phyloP scores from a whole-genome alignment of 2,888 invertebrate species.

The Caenorhabditis sp. region DNA sequence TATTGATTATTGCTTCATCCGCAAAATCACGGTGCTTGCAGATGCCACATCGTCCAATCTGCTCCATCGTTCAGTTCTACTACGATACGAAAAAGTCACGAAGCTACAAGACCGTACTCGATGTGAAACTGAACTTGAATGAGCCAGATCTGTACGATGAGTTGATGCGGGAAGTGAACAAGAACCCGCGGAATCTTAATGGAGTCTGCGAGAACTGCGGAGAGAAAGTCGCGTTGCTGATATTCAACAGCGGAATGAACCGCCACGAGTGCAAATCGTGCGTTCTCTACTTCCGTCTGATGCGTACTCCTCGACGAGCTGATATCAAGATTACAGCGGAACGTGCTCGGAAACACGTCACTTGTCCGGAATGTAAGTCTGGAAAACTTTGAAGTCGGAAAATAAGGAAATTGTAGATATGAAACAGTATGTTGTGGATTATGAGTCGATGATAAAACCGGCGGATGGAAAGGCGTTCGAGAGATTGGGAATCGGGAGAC shows the following conservation, averaged over 20 bases:
- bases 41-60: constrained; percentile 69
- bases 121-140: constrained; percentile 12
- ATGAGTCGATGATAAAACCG: constrained; percentile 2
- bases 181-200: background rate
- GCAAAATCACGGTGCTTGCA: constrained; percentile 20
- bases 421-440: constrained; percentile 15
- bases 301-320: constrained; percentile 38
- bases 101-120: constrained; percentile 46
- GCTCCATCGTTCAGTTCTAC: constrained; percentile 68
- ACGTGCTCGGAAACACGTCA: background rate
- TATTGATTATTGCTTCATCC: background rate
- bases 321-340: background rate
- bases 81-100: constrained; percentile 67
- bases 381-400: background rate
- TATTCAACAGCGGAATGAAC: constrained; percentile 4
- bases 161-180: background rate
- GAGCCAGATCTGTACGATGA: constrained; percentile 26
- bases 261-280: constrained; percentile 53
- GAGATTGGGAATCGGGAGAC: constrained; percentile 17
- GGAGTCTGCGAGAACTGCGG: constrained; percentile 61
- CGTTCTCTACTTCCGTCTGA: constrained; percentile 41
- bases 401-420: constrained; percentile 29
- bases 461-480: constrained; percentile 27
- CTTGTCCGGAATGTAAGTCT: constrained; percentile 37
- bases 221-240: constrained; percentile 5